A percentile compares a stretch with the other conserved stretches of the same genome.
These are phyloP conservation scores for Balaeniceps rex DNA, from an alignment of 2,113 vertebrate genomes.

Conservation along the genomic window DNA sequence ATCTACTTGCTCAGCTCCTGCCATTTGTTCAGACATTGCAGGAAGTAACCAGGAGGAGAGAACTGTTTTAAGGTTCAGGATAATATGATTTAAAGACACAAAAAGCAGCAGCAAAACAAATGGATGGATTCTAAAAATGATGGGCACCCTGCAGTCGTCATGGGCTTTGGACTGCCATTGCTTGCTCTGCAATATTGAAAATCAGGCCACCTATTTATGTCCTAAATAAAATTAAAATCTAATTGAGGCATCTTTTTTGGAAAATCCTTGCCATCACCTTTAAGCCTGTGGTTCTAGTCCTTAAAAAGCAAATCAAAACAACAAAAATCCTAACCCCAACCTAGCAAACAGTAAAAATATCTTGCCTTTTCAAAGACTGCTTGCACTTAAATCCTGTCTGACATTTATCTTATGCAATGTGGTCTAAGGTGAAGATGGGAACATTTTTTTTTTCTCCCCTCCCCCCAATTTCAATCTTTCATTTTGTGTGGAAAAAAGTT, in stretches of 20 bases:
- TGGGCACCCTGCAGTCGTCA: background rate
- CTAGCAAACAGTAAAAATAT: background rate
- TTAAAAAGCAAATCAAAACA: background rate
- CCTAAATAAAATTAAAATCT: background rate
- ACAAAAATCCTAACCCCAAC: background rate
- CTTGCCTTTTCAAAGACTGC: background rate
- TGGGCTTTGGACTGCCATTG: background rate
- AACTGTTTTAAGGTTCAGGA: background rate
- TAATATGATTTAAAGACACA: background rate
- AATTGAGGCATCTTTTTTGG: background rate
- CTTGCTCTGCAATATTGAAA: background rate
- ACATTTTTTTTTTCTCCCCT: background rate
- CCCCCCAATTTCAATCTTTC: background rate
- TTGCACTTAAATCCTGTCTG: background rate
- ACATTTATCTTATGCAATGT: background rate
- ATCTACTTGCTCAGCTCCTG: background rate
- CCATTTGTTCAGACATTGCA: background rate
- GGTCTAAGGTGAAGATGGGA: background rate
- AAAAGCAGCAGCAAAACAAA: background rate
- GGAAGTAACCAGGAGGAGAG: background rate
- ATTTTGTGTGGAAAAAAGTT: background rate
- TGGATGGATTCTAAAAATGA: background rate
- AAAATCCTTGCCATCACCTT: background rate
- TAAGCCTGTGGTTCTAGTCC: background rate
- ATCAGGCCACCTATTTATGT: background rate